Base-by-base conservation (phyloP, 2,113 vertebrate species). In the Uria lomvia region DNA sequence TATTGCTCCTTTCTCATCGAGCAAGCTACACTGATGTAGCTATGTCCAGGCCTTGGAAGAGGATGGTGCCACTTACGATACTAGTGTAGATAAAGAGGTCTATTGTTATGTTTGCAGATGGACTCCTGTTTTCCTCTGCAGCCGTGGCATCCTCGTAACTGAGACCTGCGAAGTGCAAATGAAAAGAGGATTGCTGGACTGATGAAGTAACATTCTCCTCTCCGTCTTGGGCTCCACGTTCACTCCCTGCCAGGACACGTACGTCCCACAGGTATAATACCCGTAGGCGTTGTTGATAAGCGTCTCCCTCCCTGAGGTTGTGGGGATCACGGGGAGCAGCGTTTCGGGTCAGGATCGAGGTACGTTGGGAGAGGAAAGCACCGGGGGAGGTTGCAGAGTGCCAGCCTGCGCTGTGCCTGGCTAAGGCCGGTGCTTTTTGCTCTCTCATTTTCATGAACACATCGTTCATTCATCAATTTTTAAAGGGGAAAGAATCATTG, bases 211-310 rank as follows among this genome's bases (percentile, higher is more conserved):
- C 1, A 0, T 79, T 94, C 91, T 91, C 19, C 24, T 68, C 38
- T 62, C 47, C 2, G 19, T 70, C n/a, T 83, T 53, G 50, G 29
- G 12, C 24, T 87, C 45, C 62, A 23, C 0, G 0, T 53, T 6
- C 11, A 19, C 7, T 42, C 20, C 26, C 30, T 81, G 18, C 49
- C 49, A 71, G 45, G 65, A 73, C 40, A 72, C 32, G 12, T 77
- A 6, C 0, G 1, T 81, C 76, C 75, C 60, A 74, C 53, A 45
- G 2, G 6, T 13, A 5, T 62, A 27, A 78, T 19, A 62, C 15
- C 11, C 2, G 0, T 34, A 26, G 0, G 0, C 0, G 1, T 47
- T 4, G 0, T 7, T 86, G 30, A 21, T 15, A 71, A 43, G 8
- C 26, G 6, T 89, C 36, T 91, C 30, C 34, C 24, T 83, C 66